Conservation (phyloP, 2,888 invertebrate genomes). For the Teleiodes luculella region DNA sequence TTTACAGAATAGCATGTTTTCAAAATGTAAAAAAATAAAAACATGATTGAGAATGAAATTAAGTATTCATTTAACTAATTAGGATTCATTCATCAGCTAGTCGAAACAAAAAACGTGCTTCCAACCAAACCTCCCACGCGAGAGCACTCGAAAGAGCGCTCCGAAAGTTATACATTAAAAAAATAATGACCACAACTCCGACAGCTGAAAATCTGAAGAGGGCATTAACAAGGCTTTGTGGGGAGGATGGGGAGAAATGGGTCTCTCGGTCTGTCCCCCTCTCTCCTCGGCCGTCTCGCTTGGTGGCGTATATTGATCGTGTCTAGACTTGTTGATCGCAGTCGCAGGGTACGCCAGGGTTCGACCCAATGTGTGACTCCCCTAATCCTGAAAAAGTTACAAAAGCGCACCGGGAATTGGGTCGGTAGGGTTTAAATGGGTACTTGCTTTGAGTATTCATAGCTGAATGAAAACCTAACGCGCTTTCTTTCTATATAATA, state of each 20-base stretch:
- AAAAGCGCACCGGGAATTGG: neutral
- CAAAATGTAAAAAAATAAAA: too few species aligned
- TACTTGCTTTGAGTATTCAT: neutral
- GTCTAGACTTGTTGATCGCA: constrained; percentile 75
- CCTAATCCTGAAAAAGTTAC: neutral
- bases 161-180: neutral
- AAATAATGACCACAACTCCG: neutral
- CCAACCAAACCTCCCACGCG: neutral
- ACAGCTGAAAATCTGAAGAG: constrained; percentile 17
- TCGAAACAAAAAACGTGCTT: neutral
- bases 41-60: too few species aligned
- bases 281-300: constrained; percentile 48
- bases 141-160: neutral
- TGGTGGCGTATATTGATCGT: constrained; percentile 68
- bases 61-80: too few species aligned
- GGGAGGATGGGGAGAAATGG: constrained; percentile 29
- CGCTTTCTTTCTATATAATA: neutral
- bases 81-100: too few species aligned
- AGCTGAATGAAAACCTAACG: neutral
- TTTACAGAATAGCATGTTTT: too few species aligned
- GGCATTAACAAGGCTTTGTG: constrained; percentile 25
- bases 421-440: neutral
- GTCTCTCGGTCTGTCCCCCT: constrained; percentile 43
- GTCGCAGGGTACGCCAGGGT: constrained; percentile 44
- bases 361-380: constrained; percentile 18